phyloP scores from a whole-genome alignment of 2,888 invertebrate genomes.

The Conomelus anceps region DNA sequence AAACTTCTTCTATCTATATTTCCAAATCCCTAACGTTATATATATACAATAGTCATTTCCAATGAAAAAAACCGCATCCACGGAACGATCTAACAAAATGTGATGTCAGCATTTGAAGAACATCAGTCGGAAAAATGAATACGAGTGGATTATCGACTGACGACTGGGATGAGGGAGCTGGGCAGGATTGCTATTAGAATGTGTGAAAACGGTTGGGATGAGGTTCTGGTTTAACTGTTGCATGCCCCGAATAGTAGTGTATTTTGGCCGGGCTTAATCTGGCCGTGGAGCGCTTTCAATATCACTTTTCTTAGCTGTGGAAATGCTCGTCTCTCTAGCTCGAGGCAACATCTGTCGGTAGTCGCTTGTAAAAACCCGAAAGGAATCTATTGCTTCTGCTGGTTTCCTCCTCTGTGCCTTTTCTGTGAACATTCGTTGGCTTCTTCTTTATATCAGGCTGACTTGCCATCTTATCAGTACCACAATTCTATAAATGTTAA shows the following conservation, averaged over 20 bases:
- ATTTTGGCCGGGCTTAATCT: not conserved
- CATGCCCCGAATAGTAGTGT: not conserved
- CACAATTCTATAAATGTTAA: not conserved
- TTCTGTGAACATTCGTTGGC: not conserved
- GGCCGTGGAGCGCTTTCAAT: not conserved
- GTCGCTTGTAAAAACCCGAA: not conserved
- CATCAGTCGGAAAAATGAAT: not conserved
- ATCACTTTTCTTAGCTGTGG: not conserved
- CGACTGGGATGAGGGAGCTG: not conserved
- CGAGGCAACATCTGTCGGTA: not conserved
- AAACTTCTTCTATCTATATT: too few relatives aligned
- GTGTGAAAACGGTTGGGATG: not conserved
- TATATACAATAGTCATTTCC: not conserved
- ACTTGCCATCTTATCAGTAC: not conserved
- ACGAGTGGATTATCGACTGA: not conserved
- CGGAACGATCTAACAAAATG: too few relatives aligned
- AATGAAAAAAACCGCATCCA: not conserved
- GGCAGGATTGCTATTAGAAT: not conserved
- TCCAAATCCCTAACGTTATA: too few relatives aligned
- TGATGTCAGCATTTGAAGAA: not conserved
- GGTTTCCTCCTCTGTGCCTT: not conserved
- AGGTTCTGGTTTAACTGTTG: not conserved
- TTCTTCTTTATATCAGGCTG: not conserved
- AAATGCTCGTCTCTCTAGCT: not conserved
- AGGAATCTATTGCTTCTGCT: not conserved